Evolutionary conservation across 2,797 vertebrate genomes (phyloP), one percentile per base, ranked within the genome.

Genomic region (Paguma larvata): DNA sequence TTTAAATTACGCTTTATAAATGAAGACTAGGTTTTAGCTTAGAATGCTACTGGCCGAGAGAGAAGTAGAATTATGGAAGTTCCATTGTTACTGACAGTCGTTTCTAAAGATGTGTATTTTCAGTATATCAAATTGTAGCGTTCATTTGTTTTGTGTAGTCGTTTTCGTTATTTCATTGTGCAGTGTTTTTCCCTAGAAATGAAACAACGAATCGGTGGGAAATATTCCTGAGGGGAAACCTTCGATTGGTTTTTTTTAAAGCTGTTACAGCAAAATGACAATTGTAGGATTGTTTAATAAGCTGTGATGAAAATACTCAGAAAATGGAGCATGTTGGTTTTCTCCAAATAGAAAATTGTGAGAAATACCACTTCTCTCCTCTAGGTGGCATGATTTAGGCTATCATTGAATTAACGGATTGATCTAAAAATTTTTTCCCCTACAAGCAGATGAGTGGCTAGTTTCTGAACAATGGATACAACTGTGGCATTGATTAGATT

Each of bases 361-460:
- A 92, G 79, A 44, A 19, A 46, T 88, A 56, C 82, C 51, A 34
- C 72, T 27, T 1, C 16, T 93, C 6, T 83, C 97, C 98, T 67
- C 96, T 96, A 97, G 97, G 90, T 97, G 98, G 97, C 97, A 78
- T 8, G 53, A 63, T 95, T 96, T 90, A 94, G 70, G 68, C 84
- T 98, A 0, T 67, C 92, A 83, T 82, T 21, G 95, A 92, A 89
- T 83, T 82, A 77, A 82, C 23, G 16, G 62, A 41, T 18, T n/a
- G 7, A 46, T 3, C 38, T 2, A 86, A 11, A 15, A 44, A 4
- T 48, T 34, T 8, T 5, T 15, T 4, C 15, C 18, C 46, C 38
- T 59, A 19, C 46, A 16, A 27, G 30, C 30, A 38, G 44, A 11
- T 18, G 53, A 84, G n/a, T 73, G 48, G n/a, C 84, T 53, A 18